Evolutionary conservation across 2,113 vertebrate genomes (phyloP), one percentile per base, ranked within the genome.

Genomic region (Aldabrachelys gigantea): DNA sequence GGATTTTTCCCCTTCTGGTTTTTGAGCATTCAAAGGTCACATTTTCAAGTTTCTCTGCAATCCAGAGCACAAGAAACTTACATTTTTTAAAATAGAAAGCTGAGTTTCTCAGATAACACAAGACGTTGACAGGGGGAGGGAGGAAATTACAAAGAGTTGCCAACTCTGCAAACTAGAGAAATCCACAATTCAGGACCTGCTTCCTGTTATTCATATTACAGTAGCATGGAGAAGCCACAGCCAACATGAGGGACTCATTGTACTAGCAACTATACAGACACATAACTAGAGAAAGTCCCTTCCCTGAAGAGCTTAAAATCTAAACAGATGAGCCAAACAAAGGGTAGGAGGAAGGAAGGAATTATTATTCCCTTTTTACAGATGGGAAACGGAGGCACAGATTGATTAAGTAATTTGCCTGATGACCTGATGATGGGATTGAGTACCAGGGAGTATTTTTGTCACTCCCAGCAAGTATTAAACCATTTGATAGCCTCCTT

Each of bases 91-190:
- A 27, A 78, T 44, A 27, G 25, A 78, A 78, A 47, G 41, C 41
- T 78, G 44, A 44, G 41, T 27, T 76, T 47, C 38, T 76, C 24
- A 76, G 41, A 11, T 27, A 47, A 76, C 22, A 47, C 13, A 78
- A 47, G 25, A 27, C 41, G 2, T 44, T 2, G 52, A 10, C 8
- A 3, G 38, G 8, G 3, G 5, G 24, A 5, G 10, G 25, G 10
- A 10, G 56, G 57, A 3, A 57, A 57, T 76, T 13, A 44, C 38
- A 76, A 76, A 44, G 75, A 29, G 13, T 44, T 44, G 38, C 24
- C 75, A 47, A 47, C 24, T 25, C 75, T 78, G 75, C 11, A 78
- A 76, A 11, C 24, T 25, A 44, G 38, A 76, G 38, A 76, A 78
- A 78, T 78, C 75, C 22, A 78, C 6, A 27, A 14, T 47, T 78